A percentile compares a stretch with the other conserved stretches of the same genome.
phyloP scores from a whole-genome alignment of 2,113 vertebrate species.

The Lepus americanus region DNA sequence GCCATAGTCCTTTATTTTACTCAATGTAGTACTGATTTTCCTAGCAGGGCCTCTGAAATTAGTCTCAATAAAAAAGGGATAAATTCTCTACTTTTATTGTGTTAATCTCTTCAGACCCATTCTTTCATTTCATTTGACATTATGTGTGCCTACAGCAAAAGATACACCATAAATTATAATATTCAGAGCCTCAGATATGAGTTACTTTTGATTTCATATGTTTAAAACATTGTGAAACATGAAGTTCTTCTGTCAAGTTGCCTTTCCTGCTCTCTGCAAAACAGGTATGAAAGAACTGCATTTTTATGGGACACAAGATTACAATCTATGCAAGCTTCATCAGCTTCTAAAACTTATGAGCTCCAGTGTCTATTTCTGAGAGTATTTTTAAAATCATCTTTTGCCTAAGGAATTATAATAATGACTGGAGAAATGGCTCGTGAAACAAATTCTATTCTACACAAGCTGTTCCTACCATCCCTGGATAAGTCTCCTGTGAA shows the following conservation, averaged over 20 bases:
- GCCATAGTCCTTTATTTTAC: neutral
- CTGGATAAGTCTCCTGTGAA: conserved; percentile 58
- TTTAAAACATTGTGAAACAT: conserved; percentile 2
- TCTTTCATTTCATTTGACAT: conserved; percentile 51
- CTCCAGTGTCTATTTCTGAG: conserved; percentile 53
- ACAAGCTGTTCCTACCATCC: conserved; percentile 46
- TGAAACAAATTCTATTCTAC: conserved; percentile 75
- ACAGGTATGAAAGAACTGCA: neutral
- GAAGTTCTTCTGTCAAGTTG: conserved; percentile 50
- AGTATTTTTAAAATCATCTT: conserved; percentile 67
- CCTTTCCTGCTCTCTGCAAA: conserved; percentile 38
- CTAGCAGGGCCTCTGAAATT: neutral
- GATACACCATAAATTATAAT: neutral
- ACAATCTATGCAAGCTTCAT: conserved; percentile 69
- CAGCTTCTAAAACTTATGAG: conserved; percentile 47
- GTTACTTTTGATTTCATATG: neutral
- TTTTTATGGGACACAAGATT: conserved; percentile 48
- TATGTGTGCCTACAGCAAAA: conserved; percentile 31
- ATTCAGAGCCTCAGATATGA: neutral
- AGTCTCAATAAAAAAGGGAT: neutral
- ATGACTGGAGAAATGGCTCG: conserved; percentile 59
- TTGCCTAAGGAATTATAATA: conserved; percentile 76
- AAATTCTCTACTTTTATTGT: neutral
- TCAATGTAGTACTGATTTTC: neutral
- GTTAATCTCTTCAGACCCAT: conserved; percentile 44